Percentiles rank a stretch among this genome's conserved stretches.
These are phyloP conservation scores for Urocynchramus pylzowi DNA, from an alignment of 2,113 vertebrate genomes.

Conservation along the genomic window DNA sequence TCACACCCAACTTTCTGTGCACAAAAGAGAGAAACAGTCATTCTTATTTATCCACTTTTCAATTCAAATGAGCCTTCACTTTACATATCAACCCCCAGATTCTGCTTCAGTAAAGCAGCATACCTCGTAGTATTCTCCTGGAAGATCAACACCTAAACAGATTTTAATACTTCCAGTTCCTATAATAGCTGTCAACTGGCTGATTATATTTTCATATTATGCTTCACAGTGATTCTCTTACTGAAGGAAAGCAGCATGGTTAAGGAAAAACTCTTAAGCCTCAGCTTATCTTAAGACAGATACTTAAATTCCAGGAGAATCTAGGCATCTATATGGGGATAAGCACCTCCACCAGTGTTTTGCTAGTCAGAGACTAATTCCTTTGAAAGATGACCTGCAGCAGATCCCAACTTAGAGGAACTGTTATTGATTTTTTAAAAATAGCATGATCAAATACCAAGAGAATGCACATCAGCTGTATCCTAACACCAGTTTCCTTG, in stretches of 20 bases:
- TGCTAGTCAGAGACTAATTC: background rate
- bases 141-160: background rate
- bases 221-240: background rate
- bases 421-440: slow-evolving; percentile 26
- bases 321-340: background rate
- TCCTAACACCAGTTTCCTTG: background rate
- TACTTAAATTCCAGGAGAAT: background rate
- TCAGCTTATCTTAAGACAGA: background rate
- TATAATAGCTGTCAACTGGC: background rate
- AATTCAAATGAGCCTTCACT: background rate
- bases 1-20: slow-evolving; percentile 95
- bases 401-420: background rate
- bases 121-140: background rate
- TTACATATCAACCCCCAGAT: background rate
- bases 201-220: background rate
- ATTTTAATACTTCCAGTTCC: background rate
- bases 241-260: background rate
- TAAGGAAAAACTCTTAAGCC: background rate
- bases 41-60: background rate
- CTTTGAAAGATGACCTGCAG: background rate
- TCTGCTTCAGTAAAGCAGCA: background rate
- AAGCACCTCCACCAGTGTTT: background rate
- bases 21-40: background rate
- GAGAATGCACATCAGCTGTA: background rate
- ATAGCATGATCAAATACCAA: background rate